Percentiles rank a stretch among this genome's conserved stretches.
Conservation (phyloP, 2,888 invertebrate species). For the Cactoblastis cactorum region DNA sequence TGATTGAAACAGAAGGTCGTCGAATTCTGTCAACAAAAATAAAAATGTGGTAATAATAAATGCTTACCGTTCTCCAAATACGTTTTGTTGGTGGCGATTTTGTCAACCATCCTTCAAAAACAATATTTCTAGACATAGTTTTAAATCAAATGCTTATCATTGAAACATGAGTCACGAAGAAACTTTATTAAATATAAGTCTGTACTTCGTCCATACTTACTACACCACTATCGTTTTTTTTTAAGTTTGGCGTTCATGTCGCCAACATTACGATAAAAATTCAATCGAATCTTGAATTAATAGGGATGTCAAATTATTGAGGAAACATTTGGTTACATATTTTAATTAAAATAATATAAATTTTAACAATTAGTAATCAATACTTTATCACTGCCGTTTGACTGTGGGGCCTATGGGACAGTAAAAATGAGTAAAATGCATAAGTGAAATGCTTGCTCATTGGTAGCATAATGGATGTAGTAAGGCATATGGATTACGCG, state of each 20-base stretch:
- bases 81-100: conserved; percentile 96
- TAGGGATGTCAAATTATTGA: too few relatives aligned
- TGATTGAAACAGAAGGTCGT: conserved; percentile 27
- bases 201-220: conserved; percentile 26
- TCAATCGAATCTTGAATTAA: too few relatives aligned
- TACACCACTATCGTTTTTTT: conserved; percentile 15
- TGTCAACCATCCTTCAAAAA: conserved; percentile 95
- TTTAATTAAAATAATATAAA: too few relatives aligned
- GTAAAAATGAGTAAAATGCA: too few relatives aligned
- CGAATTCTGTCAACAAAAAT: conserved; percentile 56
- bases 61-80: conserved; percentile 94
- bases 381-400: too few relatives aligned
- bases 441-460: too few relatives aligned
- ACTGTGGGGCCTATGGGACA: too few relatives aligned
- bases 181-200: conserved; percentile 27
- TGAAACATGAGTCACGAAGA: conserved; percentile 44
- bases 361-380: too few relatives aligned
- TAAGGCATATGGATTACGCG: too few relatives aligned
- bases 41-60: conserved; percentile 26
- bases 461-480: too few relatives aligned
- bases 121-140: conserved; percentile 82
- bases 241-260: background rate
- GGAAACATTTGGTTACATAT: too few relatives aligned
- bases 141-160: conserved; percentile 27
- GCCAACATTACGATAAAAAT: conserved; percentile 1